Percentiles rank a stretch among this genome's conserved stretches.
These are phyloP conservation scores for Lamellibrachia satsuma DNA, from an alignment of 2,888 invertebrate species.

Conservation along the genomic window DNA sequence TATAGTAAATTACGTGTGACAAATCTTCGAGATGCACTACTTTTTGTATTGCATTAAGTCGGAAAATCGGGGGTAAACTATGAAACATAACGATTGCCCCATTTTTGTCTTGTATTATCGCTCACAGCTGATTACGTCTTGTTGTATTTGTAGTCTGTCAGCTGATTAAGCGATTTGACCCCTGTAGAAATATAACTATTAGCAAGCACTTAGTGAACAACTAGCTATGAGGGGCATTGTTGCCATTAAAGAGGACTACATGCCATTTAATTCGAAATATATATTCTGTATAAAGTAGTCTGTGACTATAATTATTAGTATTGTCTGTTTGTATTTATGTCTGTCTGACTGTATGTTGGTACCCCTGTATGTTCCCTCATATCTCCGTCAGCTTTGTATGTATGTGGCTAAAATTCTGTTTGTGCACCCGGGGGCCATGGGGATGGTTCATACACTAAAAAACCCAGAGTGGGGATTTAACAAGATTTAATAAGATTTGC, in stretches of 20 bases:
- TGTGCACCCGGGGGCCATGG: too few species aligned
- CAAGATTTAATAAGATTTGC: too few species aligned
- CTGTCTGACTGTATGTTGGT: too few species aligned
- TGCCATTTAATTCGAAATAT: not conserved
- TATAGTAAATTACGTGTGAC: not conserved
- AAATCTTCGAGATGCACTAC: conserved; percentile 1
- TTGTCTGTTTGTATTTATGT: too few species aligned
- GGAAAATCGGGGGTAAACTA: not conserved
- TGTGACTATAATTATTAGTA: too few species aligned
- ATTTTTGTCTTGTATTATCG: not conserved
- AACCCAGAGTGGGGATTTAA: too few species aligned
- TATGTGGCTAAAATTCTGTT: too few species aligned
- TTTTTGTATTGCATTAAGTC: conserved; percentile 3
- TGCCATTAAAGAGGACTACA: not conserved
- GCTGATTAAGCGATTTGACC: not conserved
- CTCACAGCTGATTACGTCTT: not conserved
- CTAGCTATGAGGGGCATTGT: not conserved
- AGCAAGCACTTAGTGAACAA: not conserved
- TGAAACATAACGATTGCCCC: not conserved
- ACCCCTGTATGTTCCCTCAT: too few species aligned
- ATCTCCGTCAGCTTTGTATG: too few species aligned
- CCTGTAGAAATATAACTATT: not conserved
- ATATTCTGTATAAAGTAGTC: too few species aligned
- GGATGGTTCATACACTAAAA: too few species aligned
- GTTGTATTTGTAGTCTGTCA: not conserved